phyloP scores from a whole-genome alignment of 92 coral and sea anemone species.

The Micromussa lordhowensis region DNA sequence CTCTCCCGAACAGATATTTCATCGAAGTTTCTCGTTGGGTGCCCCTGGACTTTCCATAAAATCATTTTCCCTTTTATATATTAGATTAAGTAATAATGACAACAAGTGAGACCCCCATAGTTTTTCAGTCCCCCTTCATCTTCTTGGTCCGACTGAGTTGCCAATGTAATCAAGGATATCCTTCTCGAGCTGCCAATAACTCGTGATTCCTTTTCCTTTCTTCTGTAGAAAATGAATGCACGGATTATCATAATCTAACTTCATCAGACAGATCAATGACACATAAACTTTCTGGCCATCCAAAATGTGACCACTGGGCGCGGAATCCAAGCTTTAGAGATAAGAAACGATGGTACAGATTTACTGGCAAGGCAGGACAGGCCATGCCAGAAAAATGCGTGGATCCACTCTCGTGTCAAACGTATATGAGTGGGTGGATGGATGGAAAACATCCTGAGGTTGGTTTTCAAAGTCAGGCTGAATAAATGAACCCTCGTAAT shows the following conservation, averaged over 20 bases:
- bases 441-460: constrained; percentile 32
- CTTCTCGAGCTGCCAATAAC: not conserved
- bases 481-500: not conserved
- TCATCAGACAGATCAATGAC: constrained; percentile 29
- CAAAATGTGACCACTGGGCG: constrained; percentile 37
- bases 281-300: not conserved
- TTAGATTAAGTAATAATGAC: no score
- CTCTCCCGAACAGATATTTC: no score
- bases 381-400: constrained; percentile 34
- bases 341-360: constrained; percentile 14
- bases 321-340: not conserved
- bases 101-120: no score
- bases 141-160: no score
- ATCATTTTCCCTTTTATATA: no score
- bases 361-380: constrained; percentile 31
- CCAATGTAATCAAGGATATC: not conserved
- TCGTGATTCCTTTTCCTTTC: not conserved
- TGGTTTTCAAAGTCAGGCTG: not conserved
- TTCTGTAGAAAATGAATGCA: constrained; percentile 34
- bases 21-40: no score
- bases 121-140: no score
- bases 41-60: no score
- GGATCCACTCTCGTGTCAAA: constrained; percentile 20
- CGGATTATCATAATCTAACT: not conserved
- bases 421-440: constrained; percentile 40